Conservation (phyloP, 2,797 vertebrate species). For the Hirundo rustica region DNA sequence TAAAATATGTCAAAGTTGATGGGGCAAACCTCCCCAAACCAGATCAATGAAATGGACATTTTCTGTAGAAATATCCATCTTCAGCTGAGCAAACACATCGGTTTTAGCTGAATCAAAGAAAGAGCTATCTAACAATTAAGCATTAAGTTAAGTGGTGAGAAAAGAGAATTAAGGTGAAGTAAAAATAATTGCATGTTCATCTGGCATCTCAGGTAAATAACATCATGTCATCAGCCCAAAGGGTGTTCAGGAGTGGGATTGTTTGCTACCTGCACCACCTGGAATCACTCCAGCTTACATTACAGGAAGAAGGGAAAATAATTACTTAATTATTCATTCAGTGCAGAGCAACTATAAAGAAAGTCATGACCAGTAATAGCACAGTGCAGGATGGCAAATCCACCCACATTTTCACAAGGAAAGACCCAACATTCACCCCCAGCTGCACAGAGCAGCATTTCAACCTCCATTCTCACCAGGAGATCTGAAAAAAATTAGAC, state of each 20-base stretch:
- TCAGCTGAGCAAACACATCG: background rate
- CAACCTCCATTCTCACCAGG: background rate
- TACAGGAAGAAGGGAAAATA: background rate
- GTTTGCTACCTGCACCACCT: background rate
- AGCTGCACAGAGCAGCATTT: background rate
- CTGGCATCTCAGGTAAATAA: background rate
- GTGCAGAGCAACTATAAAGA: background rate
- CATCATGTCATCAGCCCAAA: background rate
- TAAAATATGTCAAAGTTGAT: accelerated
- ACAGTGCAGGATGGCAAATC: background rate
- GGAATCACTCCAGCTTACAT: background rate
- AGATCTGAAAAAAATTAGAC: background rate
- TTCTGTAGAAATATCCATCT: background rate
- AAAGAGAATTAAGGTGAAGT: background rate
- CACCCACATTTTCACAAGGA: background rate
- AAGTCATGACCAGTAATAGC: background rate
- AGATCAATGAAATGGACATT: background rate
- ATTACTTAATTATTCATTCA: background rate
- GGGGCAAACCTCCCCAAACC: background rate
- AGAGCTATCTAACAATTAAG: background rate
- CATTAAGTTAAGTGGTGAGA: background rate
- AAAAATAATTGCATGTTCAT: background rate
- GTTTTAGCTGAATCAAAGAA: background rate
- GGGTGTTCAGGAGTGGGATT: background rate
- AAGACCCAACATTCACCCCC: background rate